These are phyloP conservation scores for Alectoris magna DNA, from an alignment of 2,797 vertebrate species.

Conservation along the genomic window DNA sequence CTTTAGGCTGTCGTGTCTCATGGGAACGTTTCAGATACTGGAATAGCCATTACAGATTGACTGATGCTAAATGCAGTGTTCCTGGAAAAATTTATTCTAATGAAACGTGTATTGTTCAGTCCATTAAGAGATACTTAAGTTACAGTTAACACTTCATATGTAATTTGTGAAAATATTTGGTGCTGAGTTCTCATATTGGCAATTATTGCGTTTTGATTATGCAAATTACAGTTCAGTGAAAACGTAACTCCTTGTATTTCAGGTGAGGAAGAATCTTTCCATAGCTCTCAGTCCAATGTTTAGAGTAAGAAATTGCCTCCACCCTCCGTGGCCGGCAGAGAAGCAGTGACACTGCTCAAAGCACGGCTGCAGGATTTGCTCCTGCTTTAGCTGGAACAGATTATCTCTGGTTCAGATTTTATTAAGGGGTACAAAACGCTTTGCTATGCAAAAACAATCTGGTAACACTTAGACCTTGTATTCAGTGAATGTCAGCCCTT, in stretches of 20 bases:
- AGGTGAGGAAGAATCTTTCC: slow-evolving; percentile 7
- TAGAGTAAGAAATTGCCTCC: not conserved
- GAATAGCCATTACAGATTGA: not conserved
- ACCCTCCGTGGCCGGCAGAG: not conserved
- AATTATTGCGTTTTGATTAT: not conserved
- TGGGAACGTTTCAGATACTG: fast-evolving
- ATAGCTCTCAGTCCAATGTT: not conserved
- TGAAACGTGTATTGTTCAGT: not conserved
- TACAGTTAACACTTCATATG: not conserved
- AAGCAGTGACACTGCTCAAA: not conserved
- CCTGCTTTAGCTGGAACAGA: not conserved
- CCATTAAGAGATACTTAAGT: not conserved
- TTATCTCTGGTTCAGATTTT: not conserved
- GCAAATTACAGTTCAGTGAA: not conserved
- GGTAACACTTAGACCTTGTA: not conserved
- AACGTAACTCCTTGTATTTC: not conserved
- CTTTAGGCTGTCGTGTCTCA: not conserved
- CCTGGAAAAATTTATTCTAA: not conserved
- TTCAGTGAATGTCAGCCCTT: not conserved
- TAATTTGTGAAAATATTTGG: not conserved
- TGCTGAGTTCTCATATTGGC: not conserved
- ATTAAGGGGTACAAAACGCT: not conserved
- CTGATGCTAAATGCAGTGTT: not conserved
- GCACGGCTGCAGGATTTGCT: not conserved
- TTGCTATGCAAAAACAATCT: not conserved